Base-by-base conservation (phyloP, 2,797 vertebrate genomes). In the Remorina albescens region DNA sequence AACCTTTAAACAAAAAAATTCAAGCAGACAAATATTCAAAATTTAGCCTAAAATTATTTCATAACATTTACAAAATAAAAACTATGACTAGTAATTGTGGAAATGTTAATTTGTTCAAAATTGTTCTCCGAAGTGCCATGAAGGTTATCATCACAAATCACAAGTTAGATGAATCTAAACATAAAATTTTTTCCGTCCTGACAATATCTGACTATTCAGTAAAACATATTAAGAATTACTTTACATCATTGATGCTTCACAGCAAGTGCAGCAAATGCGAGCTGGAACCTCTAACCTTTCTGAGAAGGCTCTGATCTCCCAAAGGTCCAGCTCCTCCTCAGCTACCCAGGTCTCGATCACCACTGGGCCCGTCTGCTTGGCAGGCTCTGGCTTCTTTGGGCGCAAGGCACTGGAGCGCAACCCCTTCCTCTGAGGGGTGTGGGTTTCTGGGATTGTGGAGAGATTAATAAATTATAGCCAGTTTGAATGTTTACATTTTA, bases 241-340 rank as follows among this genome's bases (percentile, higher is more conserved):
- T 57, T 6, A 19, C 19, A 37, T 0, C 5, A 32, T 0, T 25
- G 11, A 42, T 1, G 25, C 47, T 26, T n/a, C 7, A 10, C 26
- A 13, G 11, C 12, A 51, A 13, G 28, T 34, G 10, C 13, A 46
- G 21, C 15, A 5, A 1, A 28, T 41, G 25, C 42, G 50, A 5
- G 23, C 32, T 56, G 19, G 44, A 63, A 13, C 23, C 0, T 0
- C 53, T 94, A 93, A 99, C 98, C 98, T 97, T 91, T 99, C 98
- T 80, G 98, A 96, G 94, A 99, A 99, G 58, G 97, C 97, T 92
- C 97, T 95, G 89, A 99, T 99, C 92, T 99, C 97, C 98, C 98
- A 99, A 28, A 99, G 94, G 63, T 99, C 97, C 86, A 99, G 92
- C 56, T 99, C 98, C 81, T 99, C 98, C 87, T 99, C 98, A 6